Evolutionary conservation across 2,113 vertebrate species (phyloP), one percentile per base, ranked within the genome.

Genomic region (Lethenteron camtschaticum): DNA sequence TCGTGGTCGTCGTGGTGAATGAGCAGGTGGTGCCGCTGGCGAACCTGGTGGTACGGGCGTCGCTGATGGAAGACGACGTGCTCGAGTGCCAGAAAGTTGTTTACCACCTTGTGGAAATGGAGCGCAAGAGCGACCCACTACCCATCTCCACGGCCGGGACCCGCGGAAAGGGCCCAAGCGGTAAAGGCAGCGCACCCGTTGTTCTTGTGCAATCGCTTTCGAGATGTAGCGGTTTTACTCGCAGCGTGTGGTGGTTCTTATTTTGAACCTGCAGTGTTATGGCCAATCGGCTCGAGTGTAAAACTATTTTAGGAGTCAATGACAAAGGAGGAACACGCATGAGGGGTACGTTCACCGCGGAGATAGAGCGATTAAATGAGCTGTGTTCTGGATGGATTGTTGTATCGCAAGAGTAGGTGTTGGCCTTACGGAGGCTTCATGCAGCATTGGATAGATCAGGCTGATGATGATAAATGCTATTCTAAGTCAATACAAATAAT

Each of bases 61-160:
- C 81, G 73, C 79, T 99, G 76, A 88, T 85, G 18, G 92, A 96
- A 73, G 94, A 99, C 71, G 94, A 99, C 71, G 85, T 96, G 68
- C 79, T 99, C 72, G 96, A 90, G 66, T 99, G 92, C 78, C 94
- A 99, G 77, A 99, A 96, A 80, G 95, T 92, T 0, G 85, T 96
- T 75, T 96, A 91, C 78, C 96, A 95, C 76, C 78, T 99, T 75
- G 90, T 99, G 59, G 94, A 99, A 73, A 96, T 99, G 92, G 94
- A 99, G 78, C 87, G 94, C 73, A 99, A 99, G 74, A 96, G 92
- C 1, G 94, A 96, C 76, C 92, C 91, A 2, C 78, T 99, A n/a
- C 92, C 94, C 1, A 95, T 96, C 81, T 96, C 94, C 72, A 95
- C 94, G 16, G 92, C 94, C 74, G 92, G 94, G 69, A 95, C 91